Base-by-base conservation (phyloP, 92 coral and sea anemone genomes). In the Epizoanthus rinbou region DNA sequence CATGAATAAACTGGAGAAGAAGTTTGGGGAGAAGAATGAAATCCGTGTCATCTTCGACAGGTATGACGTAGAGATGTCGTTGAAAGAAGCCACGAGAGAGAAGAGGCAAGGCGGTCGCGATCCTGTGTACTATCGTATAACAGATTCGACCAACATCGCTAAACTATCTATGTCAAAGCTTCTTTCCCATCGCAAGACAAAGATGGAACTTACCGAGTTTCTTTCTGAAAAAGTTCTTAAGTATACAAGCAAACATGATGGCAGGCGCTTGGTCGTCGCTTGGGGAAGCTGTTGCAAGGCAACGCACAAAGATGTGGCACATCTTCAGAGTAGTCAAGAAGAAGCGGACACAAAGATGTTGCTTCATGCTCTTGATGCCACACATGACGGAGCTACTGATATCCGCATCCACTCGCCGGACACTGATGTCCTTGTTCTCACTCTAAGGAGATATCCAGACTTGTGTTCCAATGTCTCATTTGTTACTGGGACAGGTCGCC, bases 281-380 rank as follows among this genome's bases (percentile, higher is more conserved):
- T 83, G 73, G 87, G 87, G 21, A 43, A 59, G 87, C 74, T 74
- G 75, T 43, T 85, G 88, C 64, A 62, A 85, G 75, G 83, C 83
- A 31, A 47, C 84, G 54, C 81, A 75, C 63, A 72, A 75, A 73
- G 54, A 67, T 64, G 35, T 45, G 41, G 17, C 10, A 52, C 62
- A 79, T 59, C 84, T 79, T 15, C 84, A 62, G 23, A 63, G 84
- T 79, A 57, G 14, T 58, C 82, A 65, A n/a, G n/a, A n/a, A n/a
- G n/a, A n/a, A n/a, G n/a, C n/a, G n/a, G n/a, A n/a, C n/a, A n/a
- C n/a, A n/a, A n/a, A n/a, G n/a, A n/a, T n/a, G n/a, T n/a, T n/a
- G n/a, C n/a, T n/a, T n/a, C n/a, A n/a, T n/a, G n/a, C 85, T n/a
- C 84, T 87, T 67, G 85, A 81, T 82, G 86, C 86, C 67, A 70